Percentiles rank a stretch among this genome's conserved stretches.
Conservation (phyloP, 1,140 invertebrate species). For the fruit fly (Drosophila melanogaster) region Release_6_plus_ISO1_MT NT_033777.3:11274501-11275000, state of each 20-base stretch:
- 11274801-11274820: conserved; percentile 13
- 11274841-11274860: conserved; percentile 69
- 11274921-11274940: conserved; percentile 37
- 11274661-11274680: no score
- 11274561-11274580: conserved; percentile 50
- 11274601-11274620: conserved; percentile 60
- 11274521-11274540: conserved; percentile 21
- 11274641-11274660: conserved; percentile 8
- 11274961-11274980: conserved; percentile 80
- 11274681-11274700: conserved; percentile 48
- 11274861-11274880: conserved; percentile 83
- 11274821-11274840: conserved; percentile 45
- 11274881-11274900: conserved; percentile 16
- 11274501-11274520: conserved; percentile 7
- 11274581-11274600: conserved; percentile 61
- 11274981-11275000: conserved; percentile 83
- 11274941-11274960: conserved; percentile 21
- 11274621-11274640: conserved; percentile 45
- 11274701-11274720: conserved; percentile 82
- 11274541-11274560: conserved; percentile 15
- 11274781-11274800: conserved; percentile 11
- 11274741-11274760: conserved; percentile 27
- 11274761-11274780: conserved; percentile 72
- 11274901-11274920: conserved; percentile 15
- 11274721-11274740: conserved; percentile 62